Conservation (phyloP, 2,113 vertebrate species). For the Symphodus melops region DNA sequence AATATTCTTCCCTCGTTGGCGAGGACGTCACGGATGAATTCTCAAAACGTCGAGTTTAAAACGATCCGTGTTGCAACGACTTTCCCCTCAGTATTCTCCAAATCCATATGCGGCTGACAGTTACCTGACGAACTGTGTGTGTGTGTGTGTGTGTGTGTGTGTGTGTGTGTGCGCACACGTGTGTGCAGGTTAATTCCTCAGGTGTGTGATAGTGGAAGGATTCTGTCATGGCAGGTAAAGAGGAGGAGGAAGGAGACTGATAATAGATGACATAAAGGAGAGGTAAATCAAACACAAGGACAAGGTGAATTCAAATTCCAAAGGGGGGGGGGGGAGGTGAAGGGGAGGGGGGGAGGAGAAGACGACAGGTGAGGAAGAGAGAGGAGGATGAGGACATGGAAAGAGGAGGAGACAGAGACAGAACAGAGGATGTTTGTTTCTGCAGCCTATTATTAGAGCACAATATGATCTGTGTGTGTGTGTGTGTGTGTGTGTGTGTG, state of each 20-base stretch:
- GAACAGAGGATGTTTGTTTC: conserved; percentile 46
- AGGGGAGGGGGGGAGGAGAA: background rate
- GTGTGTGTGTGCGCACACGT: background rate
- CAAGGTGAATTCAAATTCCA: no score
- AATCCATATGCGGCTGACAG: background rate
- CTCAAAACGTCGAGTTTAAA: background rate
- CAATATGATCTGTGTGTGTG: conserved; percentile 25
- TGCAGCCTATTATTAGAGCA: conserved; percentile 57
- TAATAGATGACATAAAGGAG: background rate
- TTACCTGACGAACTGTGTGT: conserved; percentile 8
- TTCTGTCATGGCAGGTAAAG: conserved; percentile 40
- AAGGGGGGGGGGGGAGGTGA: background rate
- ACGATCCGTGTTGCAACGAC: background rate
- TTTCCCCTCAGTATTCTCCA: background rate
- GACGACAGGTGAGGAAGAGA: conserved; percentile 2
- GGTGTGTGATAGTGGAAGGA: conserved; percentile 51
- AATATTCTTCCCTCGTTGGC: no score
- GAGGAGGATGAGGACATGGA: conserved; percentile 19
- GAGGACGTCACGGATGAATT: no score
- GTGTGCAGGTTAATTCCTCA: conserved; percentile 31
- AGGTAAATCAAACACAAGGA: background rate
- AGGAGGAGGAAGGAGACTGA: background rate
- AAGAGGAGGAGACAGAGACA: conserved; percentile 43
- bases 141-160: no score
- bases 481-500: conserved; percentile 15